Conservation (phyloP, 1,140 invertebrate species). For the Aphelinus atriplicis region DNA sequence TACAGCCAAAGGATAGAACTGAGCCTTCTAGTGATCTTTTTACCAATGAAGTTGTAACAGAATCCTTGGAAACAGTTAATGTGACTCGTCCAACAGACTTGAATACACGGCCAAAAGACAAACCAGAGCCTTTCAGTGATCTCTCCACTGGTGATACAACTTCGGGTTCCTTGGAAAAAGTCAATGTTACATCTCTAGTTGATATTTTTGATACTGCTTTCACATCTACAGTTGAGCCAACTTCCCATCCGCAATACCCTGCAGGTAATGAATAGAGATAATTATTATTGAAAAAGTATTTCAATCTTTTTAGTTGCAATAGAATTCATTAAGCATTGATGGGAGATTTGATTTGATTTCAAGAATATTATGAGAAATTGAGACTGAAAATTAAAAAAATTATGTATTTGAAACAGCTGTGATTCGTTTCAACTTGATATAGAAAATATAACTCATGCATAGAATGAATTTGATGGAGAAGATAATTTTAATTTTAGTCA, state of each 20-base stretch:
- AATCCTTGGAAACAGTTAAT: conserved; percentile 62
- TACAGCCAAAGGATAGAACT: conserved; percentile 56
- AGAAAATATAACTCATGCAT: no score
- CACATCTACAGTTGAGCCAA: conserved; percentile 66
- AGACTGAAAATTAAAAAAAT: no score
- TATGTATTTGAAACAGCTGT: not conserved
- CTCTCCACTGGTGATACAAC: conserved; percentile 55
- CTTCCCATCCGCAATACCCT: conserved; percentile 60
- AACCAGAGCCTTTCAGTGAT: conserved; percentile 51
- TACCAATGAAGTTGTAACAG: conserved; percentile 52
- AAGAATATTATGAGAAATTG: no score
- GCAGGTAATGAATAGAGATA: conserved; percentile 53
- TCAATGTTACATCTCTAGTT: conserved; percentile 65
- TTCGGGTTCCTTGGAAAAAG: conserved; percentile 57
- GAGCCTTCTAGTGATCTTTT: conserved; percentile 56
- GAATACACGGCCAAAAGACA: conserved; percentile 57
- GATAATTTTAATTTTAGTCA: no score
- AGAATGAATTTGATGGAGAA: no score
- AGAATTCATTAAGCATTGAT: not conserved
- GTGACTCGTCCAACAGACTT: conserved; percentile 58
- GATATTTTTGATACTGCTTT: conserved; percentile 69
- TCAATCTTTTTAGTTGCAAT: conserved; percentile 5
- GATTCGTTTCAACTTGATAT: no score
- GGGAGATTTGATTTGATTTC: no score
- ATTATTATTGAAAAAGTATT: not conserved